phyloP scores from a whole-genome alignment of 2,113 vertebrate species.

The Chelonoidis abingdonii region DNA sequence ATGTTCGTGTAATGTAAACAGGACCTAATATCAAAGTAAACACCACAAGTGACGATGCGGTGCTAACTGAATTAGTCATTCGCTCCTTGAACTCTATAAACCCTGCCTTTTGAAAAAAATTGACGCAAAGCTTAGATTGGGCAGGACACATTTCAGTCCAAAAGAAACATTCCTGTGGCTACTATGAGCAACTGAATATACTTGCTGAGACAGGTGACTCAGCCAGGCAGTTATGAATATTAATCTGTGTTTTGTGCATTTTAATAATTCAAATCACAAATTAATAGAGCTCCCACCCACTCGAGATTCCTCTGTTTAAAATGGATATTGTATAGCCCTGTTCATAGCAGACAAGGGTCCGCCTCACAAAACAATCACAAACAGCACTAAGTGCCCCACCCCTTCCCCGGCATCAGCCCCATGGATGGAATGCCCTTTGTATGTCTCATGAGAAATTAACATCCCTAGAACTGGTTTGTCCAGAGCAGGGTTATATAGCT shows the following conservation, averaged over 20 bases:
- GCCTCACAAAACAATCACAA: background rate
- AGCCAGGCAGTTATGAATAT: background rate
- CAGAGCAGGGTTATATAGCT: background rate
- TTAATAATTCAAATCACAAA: background rate
- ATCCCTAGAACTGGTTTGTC: background rate
- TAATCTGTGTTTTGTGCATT: background rate
- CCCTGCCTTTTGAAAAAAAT: background rate
- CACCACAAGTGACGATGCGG: background rate
- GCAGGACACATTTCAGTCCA: background rate
- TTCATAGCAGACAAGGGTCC: background rate
- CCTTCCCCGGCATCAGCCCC: background rate
- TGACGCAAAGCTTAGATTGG: background rate
- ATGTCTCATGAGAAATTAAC: background rate
- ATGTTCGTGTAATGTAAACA: conserved; percentile 30
- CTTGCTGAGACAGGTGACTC: background rate
- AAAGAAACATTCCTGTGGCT: background rate
- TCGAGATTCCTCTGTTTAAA: background rate
- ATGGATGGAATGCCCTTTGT: background rate
- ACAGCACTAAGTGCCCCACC: background rate
- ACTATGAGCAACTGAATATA: background rate
- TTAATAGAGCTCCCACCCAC: background rate
- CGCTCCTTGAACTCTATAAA: background rate
- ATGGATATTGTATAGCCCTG: background rate
- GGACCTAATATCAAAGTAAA: conserved; percentile 40
- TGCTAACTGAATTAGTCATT: conserved; percentile 13